Conservation (phyloP, 2,888 invertebrate genomes). For the Plagodis dolabraria region DNA sequence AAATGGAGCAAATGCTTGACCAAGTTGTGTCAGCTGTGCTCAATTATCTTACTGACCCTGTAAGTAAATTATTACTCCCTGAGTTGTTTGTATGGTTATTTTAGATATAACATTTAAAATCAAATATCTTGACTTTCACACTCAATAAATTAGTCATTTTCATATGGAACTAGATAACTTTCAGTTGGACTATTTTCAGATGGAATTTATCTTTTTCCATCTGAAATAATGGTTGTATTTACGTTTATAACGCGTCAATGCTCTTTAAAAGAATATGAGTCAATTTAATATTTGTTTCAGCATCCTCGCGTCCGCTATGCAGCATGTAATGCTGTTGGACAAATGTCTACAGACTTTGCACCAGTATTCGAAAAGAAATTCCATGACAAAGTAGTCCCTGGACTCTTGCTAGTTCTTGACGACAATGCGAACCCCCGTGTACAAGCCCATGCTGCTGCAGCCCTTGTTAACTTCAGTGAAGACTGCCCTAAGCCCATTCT, state of each 20-base stretch:
- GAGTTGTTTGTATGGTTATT: too few species aligned
- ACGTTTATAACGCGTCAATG: too few species aligned
- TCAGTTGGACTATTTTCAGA: too few species aligned
- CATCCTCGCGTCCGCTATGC: conserved; percentile 98
- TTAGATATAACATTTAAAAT: too few species aligned
- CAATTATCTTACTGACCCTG: conserved; percentile 92
- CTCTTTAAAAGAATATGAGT: too few species aligned
- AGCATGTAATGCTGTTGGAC: conserved; percentile 99
- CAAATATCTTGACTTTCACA: too few species aligned
- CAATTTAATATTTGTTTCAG: conserved; percentile 59
- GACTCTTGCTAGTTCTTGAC: conserved; percentile 93
- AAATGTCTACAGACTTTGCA: conserved; percentile 99
- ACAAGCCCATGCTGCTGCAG: conserved; percentile 95
- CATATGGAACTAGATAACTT: too few species aligned
- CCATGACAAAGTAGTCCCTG: conserved; percentile 97
- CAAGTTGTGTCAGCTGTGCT: conserved; percentile 96
- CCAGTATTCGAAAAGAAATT: conserved; percentile 99
- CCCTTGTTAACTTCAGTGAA: conserved; percentile 99
- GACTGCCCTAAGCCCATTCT: conserved; percentile 98
- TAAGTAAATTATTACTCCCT: conserved; percentile 65
- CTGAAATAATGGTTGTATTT: too few species aligned
- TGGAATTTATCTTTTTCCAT: too few species aligned
- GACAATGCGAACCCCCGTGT: conserved; percentile 97
- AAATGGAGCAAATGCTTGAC: conserved; percentile 98
- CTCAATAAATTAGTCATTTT: too few species aligned